These are phyloP conservation scores for Callipepla squamata DNA, from an alignment of 2,113 vertebrate species.

Conservation along the genomic window DNA sequence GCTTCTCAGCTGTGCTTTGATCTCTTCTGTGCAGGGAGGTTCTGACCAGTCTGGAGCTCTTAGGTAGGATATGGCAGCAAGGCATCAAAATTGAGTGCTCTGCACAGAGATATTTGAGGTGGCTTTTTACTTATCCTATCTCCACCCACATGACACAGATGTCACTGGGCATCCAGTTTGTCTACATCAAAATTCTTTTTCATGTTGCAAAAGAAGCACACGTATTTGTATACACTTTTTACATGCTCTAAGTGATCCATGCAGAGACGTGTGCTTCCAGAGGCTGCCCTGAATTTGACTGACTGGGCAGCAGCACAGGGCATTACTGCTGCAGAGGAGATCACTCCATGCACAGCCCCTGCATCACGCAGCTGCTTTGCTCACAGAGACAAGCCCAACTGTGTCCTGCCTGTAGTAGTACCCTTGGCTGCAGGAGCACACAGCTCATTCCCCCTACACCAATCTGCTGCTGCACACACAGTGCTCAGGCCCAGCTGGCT, in stretches of 20 bases:
- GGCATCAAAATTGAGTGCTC: not conserved
- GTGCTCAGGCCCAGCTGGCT: not conserved
- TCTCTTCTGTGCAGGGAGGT: not conserved
- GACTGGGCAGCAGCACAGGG: not conserved
- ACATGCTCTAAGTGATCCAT: not conserved
- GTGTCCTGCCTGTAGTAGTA: not conserved
- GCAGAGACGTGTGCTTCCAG: not conserved
- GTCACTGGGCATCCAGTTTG: not conserved
- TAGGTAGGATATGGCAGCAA: rapidly evolving
- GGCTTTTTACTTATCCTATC: not conserved
- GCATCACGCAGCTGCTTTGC: not conserved
- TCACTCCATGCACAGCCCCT: not conserved
- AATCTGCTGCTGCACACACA: no score
- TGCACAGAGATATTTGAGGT: rapidly evolving
- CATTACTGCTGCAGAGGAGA: not conserved
- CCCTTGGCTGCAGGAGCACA: not conserved
- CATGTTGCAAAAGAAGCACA: not conserved
- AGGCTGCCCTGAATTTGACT: not conserved
- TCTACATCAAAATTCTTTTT: not conserved
- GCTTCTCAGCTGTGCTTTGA: not conserved
- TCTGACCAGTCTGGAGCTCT: not conserved
- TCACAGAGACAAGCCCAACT: not conserved
- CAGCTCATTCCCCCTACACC: not conserved
- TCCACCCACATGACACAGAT: not conserved
- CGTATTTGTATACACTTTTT: not conserved